These are phyloP conservation scores for Aleiodes leptofemur DNA, from an alignment of 2,888 invertebrate species.

Conservation along the genomic window DNA sequence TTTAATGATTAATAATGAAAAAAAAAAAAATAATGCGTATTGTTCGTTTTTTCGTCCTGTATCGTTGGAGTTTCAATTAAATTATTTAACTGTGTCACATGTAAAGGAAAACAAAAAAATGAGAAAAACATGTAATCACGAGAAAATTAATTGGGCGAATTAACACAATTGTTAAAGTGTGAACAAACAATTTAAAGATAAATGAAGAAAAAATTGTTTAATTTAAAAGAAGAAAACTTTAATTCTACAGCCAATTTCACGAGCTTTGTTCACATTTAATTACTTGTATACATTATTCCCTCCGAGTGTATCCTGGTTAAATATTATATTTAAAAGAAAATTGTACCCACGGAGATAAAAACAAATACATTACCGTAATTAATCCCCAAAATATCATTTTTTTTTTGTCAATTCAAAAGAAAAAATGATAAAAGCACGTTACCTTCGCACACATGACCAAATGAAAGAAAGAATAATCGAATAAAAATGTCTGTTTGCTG, in stretches of 20 bases:
- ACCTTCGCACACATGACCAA: constrained; percentile 58
- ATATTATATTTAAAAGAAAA: constrained; percentile 50
- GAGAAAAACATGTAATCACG: constrained; percentile 22
- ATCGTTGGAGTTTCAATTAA: constrained; percentile 67
- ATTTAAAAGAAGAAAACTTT: neutral
- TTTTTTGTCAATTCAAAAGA: constrained; percentile 38
- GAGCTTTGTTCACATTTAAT: constrained; percentile 46
- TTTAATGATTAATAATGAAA: constrained; percentile 21
- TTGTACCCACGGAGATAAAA: constrained; percentile 53
- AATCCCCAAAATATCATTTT: constrained; percentile 41
- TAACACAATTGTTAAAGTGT: constrained; percentile 46
- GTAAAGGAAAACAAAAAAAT: constrained; percentile 31
- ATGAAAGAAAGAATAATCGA: constrained; percentile 53
- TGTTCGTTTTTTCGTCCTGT: constrained; percentile 68
- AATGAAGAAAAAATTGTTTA: neutral
- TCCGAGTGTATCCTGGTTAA: constrained; percentile 27
- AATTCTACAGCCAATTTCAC: constrained; percentile 36
- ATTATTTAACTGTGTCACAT: constrained; percentile 52
- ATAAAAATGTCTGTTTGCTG: constrained; percentile 73
- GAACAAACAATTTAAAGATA: constrained; percentile 37
- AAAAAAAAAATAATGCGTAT: constrained; percentile 63
- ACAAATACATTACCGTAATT: constrained; percentile 37
- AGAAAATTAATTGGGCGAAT: constrained; percentile 8
- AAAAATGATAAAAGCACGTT: constrained; percentile 46
- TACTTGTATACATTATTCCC: constrained; percentile 42